Base-by-base conservation (phyloP, 2,888 invertebrate species). In the Autographa gamma region DNA sequence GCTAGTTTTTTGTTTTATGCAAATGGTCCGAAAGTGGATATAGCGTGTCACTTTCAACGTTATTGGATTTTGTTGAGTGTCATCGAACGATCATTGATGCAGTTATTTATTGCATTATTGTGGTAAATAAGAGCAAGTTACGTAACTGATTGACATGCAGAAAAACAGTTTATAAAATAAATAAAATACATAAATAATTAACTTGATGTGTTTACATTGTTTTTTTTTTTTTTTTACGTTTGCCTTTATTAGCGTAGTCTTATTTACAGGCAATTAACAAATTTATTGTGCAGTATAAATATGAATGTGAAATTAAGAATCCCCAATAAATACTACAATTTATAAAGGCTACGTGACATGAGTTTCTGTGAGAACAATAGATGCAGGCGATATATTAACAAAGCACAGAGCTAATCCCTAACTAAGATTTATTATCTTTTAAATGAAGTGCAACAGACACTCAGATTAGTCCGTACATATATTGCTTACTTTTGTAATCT, bases 41-140 rank as follows among this genome's bases (percentile, higher is more conserved):
- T 18, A 59, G 41, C 59, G 60, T 54, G 74, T 71, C 80, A 76
- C 60, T 84, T 70, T 66, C 63, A 84, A 82, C 63, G 18, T 65
- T 81, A 84, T 84, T 84, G 82, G 69, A 75, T 81, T 83, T 69
- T 56, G 60, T 69, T 32, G 41, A 8, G 14, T 48, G 58, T 25
- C 61, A 73, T 73, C 48, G 48, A 48, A 59, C 62, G 60, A 66
- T 62, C 66, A 71, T 75, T 69, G 67, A 70, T 60, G 63, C 65
- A 65, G 25, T 56, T 61, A 65, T 16, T 41, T 11, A 19, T 41
- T 6, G 16, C 38, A 38, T 19, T 66, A 34, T 52, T 34, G n/a
- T 34, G 14, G 13, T 52, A 56, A 59, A n/a, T 48, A 34, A 62
- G 38, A n/a, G 16, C 59, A 31, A 59, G 32, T 13, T 16, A 32